Base-by-base conservation (phyloP, 2,888 invertebrate species). In the Cetonia aurata region DNA sequence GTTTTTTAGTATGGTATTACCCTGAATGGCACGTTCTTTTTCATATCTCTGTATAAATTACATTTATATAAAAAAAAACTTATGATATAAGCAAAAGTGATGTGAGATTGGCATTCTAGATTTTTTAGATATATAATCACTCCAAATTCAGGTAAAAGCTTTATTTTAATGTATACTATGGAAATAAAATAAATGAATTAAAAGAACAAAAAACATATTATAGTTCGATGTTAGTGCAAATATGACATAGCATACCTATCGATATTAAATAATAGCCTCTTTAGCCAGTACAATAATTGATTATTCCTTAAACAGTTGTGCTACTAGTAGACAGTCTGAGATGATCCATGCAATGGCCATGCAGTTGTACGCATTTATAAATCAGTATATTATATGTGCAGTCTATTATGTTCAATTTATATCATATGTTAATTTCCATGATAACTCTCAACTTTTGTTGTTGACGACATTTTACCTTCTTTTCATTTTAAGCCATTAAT, bases 1-100 rank as follows among this genome's bases (percentile, higher is more conserved):
- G 81, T 84, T 84, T 75, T 81, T 85, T 86, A 85, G 85, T 85
- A 86, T 88, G 91, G 91, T 91, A 88, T 88, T 89, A 91, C 92
- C 92, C 91, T 91, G 89, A 90, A 88, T 90, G 91, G 92, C 92
- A 91, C 76, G 84, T 83, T 85, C 83, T 84, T 84, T 83, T 85
- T 84, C 85, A 84, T 85, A 85, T 84, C 84, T 84, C 82, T 84
- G 79, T 80, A 77, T 78, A 78, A 79, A 78, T 78, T 77, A 77
- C 75, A 77, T 78, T 78, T 82, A 82, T 80, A 81, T 79, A 46
- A 48, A 60, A 60, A 60, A 25, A 46, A 65, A 50, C 76, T 71
- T 77, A 71, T 71, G 71, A 74, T 77, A 76, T 81, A 82, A 82
- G 82, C 81, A 78, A 82, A 82, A 81, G 80, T 81, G 80, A 83